Percentiles rank a stretch among this genome's conserved stretches.
Conservation (phyloP, 2,888 invertebrate species). For the Glyphotaelius pellucidus region DNA sequence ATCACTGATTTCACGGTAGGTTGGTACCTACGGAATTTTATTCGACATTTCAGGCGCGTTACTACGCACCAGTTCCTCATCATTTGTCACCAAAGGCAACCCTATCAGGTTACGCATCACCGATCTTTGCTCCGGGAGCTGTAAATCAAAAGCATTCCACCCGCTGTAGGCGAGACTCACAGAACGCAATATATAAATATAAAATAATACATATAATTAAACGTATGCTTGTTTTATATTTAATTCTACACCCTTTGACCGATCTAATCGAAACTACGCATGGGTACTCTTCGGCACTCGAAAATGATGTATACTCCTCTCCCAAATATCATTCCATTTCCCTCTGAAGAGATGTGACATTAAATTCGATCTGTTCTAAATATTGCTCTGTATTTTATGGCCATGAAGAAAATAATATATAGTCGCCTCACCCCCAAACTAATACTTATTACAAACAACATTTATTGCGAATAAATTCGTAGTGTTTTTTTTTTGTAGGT, state of each 20-base stretch:
- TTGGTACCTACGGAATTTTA: neutral
- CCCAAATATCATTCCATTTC: neutral
- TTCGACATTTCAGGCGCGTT: neutral
- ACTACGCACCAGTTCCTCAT: neutral
- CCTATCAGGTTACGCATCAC: conserved; percentile 41
- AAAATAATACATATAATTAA: neutral
- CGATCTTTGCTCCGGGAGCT: conserved; percentile 23
- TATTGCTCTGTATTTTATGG: too few species aligned
- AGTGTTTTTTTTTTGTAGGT: too few species aligned
- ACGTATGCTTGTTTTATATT: neutral
- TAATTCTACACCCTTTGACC: neutral
- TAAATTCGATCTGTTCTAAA: too few species aligned
- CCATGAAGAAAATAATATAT: neutral
- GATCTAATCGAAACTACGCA: neutral
- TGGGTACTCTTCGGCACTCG: neutral
- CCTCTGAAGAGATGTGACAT: neutral
- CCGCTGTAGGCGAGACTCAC: neutral
- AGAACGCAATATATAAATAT: neutral
- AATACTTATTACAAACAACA: too few species aligned
- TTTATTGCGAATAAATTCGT: too few species aligned
- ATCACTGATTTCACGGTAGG: neutral
- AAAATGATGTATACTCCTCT: neutral
- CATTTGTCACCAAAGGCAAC: conserved; percentile 38
- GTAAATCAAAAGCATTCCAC: conserved; percentile 33
- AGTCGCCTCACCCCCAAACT: too few species aligned